Evolutionary conservation across 2,888 invertebrate species (phyloP), one percentile per base, ranked within the genome.

Genomic region (Formica aserva): DNA sequence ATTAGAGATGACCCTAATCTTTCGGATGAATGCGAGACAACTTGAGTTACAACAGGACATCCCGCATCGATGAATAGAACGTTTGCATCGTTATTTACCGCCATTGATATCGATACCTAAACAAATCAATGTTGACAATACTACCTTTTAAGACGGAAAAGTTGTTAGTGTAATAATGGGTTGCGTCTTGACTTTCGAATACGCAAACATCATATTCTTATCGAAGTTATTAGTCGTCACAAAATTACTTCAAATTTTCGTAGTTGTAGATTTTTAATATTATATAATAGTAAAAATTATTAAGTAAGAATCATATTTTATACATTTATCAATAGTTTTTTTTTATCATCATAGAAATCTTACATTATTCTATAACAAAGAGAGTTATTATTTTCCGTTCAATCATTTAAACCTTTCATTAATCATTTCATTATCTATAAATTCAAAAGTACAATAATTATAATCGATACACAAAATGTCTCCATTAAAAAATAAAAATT

Each of bases 61-160:
- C 89, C 89, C 90, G 90, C 91, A 86, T 86, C 67, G 91, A 86
- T 86, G 82, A 88, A 76, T 83, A 86, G 86, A 88, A 35, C 35
- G 38, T 38, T 38, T 38, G 38, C 8, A 38, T 90, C 89, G 89
- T 93, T 93, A 93, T 94, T 94, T 94, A 94, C 90, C 92, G 92
- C 91, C 88, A 83, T 87, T 93, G 94, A 94, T 94, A 94, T 93
- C 93, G 94, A 94, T 94, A 94, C 91, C 88, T 90, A 69, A 72
- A 88, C 85, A 87, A 90, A 91, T 92, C 92, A 93, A 93, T 93
- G 93, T 93, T 91, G 93, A 92, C 92, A 92, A 92, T 92, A 92
- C 85, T 83, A 88, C 6, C 87, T 62, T 76, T 81, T 26, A 65
- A 63, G 41, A 57, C 63, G 52, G 11, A 15, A 38, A 26, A 22